Percentiles rank a stretch among this genome's conserved stretches.
These are phyloP conservation scores for Lithophane leautieri DNA, from an alignment of 2,888 invertebrate genomes.

Conservation along the genomic window DNA sequence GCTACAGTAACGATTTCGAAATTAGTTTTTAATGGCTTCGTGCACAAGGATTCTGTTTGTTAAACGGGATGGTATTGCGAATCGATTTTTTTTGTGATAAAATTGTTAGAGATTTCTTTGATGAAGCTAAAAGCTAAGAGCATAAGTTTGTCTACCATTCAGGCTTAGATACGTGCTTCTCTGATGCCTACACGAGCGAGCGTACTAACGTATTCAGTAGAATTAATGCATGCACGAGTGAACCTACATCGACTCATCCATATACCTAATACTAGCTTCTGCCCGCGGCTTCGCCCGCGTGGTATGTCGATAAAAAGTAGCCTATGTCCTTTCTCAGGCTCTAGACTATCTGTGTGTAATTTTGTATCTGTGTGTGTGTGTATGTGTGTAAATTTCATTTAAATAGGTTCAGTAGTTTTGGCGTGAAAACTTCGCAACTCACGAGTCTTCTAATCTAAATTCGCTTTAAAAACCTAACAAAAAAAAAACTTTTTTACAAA, in stretches of 20 bases:
- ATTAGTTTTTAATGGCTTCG: constrained; percentile 10
- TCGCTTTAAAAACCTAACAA: neutral
- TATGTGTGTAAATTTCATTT: too few species aligned
- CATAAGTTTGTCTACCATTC: neutral
- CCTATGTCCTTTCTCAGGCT: too few species aligned
- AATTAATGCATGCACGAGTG: neutral
- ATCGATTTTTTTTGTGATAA: constrained; percentile 7
- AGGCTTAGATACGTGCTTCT: neutral
- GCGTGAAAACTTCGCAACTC: neutral
- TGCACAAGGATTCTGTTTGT: constrained; percentile 9
- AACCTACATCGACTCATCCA: constrained; percentile 6
- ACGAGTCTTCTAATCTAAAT: constrained; percentile 5
- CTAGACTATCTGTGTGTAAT: too few species aligned
- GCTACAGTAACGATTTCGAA: constrained; percentile 11
- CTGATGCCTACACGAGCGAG: neutral
- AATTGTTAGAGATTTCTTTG: neutral
- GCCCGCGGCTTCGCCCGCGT: too few species aligned
- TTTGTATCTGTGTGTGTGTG: too few species aligned
- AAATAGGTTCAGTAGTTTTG: too few species aligned
- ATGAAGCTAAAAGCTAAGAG: neutral
- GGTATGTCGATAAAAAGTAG: too few species aligned
- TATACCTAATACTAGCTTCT: neutral
- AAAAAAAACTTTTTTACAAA: neutral
- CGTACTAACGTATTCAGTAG: neutral
- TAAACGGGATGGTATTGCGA: neutral